Percentiles rank a stretch among this genome's conserved stretches.
Conservation (phyloP, 2,113 vertebrate species). For the Malurus elegans region DNA sequence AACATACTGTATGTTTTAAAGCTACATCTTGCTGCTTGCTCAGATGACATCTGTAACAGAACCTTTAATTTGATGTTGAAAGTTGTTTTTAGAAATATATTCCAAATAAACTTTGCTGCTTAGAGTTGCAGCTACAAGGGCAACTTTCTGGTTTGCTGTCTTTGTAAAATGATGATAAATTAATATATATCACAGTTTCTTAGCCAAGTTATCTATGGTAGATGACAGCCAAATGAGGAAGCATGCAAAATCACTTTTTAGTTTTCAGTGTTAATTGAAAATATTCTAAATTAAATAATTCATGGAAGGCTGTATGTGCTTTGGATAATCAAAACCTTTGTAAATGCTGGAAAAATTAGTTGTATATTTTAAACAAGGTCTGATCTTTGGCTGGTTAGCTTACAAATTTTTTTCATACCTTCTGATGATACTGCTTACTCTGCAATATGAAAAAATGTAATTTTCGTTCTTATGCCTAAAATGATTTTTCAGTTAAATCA, state of each 20-base stretch:
- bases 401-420: neutral
- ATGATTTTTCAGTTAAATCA: neutral
- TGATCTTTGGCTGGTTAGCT: neutral
- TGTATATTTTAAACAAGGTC: neutral
- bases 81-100: constrained; percentile 42
- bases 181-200: neutral
- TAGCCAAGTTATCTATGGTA: neutral
- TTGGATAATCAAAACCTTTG: neutral
- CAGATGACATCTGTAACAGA: constrained; percentile 19
- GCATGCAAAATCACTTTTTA: neutral
- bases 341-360: neutral
- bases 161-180: neutral
- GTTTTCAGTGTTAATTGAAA: neutral
- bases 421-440: neutral
- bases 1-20: constrained; percentile 18
- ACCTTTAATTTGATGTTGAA: constrained; percentile 11
- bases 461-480: neutral
- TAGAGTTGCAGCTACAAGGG: constrained; percentile 11
- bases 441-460: neutral
- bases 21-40: constrained; percentile 14
- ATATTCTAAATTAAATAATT: neutral
- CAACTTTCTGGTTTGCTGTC: neutral
- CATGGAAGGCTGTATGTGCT: neutral
- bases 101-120: constrained; percentile 49
- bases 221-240: neutral